Base-by-base conservation (phyloP, 1,140 invertebrate species). In the Nasonia vitripennis region DNA sequence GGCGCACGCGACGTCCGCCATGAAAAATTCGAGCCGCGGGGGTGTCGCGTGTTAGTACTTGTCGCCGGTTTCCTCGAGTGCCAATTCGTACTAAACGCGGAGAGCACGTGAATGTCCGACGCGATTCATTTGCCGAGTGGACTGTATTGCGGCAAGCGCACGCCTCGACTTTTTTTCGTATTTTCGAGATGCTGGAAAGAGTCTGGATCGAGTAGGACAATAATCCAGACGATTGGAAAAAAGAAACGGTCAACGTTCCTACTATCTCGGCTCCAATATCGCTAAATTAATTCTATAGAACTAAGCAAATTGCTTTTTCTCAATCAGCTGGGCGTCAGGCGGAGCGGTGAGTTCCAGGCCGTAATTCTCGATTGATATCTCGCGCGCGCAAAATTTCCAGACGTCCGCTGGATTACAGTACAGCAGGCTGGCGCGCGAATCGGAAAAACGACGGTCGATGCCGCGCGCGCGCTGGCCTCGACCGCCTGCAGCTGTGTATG, bases 241-340 rank as follows among this genome's bases (percentile, higher is more conserved):
- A 62, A 9, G 2, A 20, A 20, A 62, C 6, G 17, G 27, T 27
- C 11, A n/a, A 5, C 27, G 20, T 31, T 31, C 20, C 27, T 27
- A 27, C 27, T 41, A 34, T 77, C 74, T 77, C 20, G 45, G n/a
- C 27, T 17, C 74, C 74, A 41, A 45, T 45, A 77, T 77, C 74
- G 9, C 17, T 45, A n/a, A 45, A 77, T 77, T 17, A 37, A 23
- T 77, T 48, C 31, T 37, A 77, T 77, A 77, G 74, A 77, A 77
- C 41, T 37, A 45, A 45, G 74, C 74, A 77, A 77, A 77, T 77
- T 77, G 74, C 74, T 77, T 77, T 77, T 77, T 77, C 74, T 77
- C 74, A 77, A 77, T 77, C 20, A 77, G 74, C n/a, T 1, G n/a
- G 31, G 62, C 23, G 17, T 23, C 62, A 68, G 62, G 0, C 10